Conservation (phyloP, 2,113 vertebrate species). For the Furnarius figulus region DNA sequence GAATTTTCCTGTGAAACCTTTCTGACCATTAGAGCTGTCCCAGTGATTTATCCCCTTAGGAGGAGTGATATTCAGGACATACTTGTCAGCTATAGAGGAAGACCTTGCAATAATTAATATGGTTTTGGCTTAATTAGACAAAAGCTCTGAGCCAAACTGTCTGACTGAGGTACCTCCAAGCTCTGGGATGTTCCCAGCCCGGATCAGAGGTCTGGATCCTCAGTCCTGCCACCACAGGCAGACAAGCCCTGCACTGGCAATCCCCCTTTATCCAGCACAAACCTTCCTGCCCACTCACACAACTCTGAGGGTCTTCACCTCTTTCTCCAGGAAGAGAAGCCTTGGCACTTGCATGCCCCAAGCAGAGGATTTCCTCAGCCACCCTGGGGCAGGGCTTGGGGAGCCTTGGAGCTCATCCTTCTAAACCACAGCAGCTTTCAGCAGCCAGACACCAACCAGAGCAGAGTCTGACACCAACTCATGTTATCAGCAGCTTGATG, state of each 20-base stretch:
- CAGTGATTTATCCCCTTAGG: background rate
- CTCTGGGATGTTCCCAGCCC: background rate
- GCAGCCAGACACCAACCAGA: background rate
- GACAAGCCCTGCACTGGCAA: fast-evolving
- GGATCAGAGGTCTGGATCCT: background rate
- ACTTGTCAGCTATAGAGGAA: background rate
- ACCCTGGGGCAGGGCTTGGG: background rate
- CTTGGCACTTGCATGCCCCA: fast-evolving
- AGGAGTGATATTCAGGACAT: background rate
- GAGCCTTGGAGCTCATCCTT: background rate
- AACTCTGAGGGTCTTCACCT: fast-evolving
- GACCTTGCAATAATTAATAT: background rate
- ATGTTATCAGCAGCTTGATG: background rate
- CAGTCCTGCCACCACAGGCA: background rate
- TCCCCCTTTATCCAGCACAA: background rate
- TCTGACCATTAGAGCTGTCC: background rate
- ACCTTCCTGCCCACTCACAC: fast-evolving
- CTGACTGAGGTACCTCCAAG: background rate
- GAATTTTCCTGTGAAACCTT: background rate
- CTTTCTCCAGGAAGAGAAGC: background rate
- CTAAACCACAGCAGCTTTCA: background rate
- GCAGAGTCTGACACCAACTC: background rate
- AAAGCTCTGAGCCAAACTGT: background rate
- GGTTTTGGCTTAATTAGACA: background rate
- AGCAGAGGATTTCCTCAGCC: background rate